Evolutionary conservation across 2,113 vertebrate genomes (phyloP).

Genomic region (Xiphophorus hellerii): DNA sequence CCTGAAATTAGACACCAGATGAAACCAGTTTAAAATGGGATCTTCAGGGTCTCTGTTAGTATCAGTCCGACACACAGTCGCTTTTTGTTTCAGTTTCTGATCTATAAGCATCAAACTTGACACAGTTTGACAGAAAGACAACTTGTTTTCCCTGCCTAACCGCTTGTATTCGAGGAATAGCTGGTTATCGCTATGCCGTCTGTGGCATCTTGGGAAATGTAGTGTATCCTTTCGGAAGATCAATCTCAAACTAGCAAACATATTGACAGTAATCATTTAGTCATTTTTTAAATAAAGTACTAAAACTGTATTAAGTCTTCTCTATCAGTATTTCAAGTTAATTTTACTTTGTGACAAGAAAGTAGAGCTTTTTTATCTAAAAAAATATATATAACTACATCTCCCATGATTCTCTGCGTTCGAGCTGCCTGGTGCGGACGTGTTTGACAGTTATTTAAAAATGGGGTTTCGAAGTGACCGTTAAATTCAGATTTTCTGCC

Average conservation of each 20-base stretch:
- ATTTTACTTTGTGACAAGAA: neutral
- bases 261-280: neutral
- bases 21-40: neutral
- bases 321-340: accelerated
- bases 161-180: neutral
- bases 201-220: slow-evolving; percentile 45
- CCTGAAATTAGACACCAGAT: too few species aligned
- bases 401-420: slow-evolving; percentile 49
- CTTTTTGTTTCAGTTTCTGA: neutral
- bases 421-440: slow-evolving; percentile 57
- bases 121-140: neutral
- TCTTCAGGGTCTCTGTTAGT: neutral
- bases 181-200: neutral
- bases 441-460: slow-evolving; percentile 68
- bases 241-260: neutral
- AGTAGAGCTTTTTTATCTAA: neutral
- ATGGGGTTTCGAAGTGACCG: slow-evolving; percentile 69
- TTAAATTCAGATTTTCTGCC: neutral
- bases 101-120: neutral
- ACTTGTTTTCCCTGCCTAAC: neutral
- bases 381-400: slow-evolving; percentile 30
- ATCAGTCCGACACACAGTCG: too few species aligned
- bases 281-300: accelerated
- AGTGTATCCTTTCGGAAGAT: neutral
- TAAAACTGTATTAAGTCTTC: accelerated